phyloP scores from a whole-genome alignment of 2,888 invertebrate genomes.

The Bellardia bayeri region DNA sequence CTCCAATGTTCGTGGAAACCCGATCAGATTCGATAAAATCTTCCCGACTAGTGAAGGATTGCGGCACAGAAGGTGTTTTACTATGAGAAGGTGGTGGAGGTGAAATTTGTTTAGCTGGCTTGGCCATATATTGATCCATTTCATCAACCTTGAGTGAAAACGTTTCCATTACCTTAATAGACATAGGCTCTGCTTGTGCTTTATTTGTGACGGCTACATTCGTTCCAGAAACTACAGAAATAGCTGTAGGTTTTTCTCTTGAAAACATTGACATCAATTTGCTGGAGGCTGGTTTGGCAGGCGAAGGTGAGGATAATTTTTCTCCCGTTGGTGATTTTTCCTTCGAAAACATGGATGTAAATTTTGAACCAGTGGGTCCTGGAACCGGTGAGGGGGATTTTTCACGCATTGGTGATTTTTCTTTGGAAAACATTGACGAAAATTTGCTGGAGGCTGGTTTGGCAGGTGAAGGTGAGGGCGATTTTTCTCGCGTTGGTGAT shows the following conservation, averaged over 20 bases:
- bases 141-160: constrained; percentile 84
- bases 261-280: constrained; percentile 78
- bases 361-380: constrained; percentile 19
- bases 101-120: constrained; percentile 76
- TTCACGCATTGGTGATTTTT: constrained; percentile 72
- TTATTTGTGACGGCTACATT: constrained; percentile 76
- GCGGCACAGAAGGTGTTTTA: constrained; percentile 60
- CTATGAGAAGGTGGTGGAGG: constrained; percentile 22
- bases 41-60: constrained; percentile 79
- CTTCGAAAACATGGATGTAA: constrained; percentile 56
- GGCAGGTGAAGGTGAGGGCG: constrained; percentile 73
- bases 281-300: constrained; percentile 64
- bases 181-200: constrained; percentile 78
- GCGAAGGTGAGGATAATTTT: constrained; percentile 76
- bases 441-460: constrained; percentile 39
- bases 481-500: constrained; percentile 71
- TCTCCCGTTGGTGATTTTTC: constrained; percentile 61
- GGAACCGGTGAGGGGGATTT: constrained; percentile 74
- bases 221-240: constrained; percentile 76
- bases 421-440: constrained; percentile 51
- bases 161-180: constrained; percentile 82
- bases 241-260: constrained; percentile 76
- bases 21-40: constrained; percentile 76
- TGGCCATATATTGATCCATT: constrained; percentile 82
- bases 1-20: constrained; percentile 76